Base-by-base conservation (phyloP, 2,888 invertebrate species). In the Baccha elongata region DNA sequence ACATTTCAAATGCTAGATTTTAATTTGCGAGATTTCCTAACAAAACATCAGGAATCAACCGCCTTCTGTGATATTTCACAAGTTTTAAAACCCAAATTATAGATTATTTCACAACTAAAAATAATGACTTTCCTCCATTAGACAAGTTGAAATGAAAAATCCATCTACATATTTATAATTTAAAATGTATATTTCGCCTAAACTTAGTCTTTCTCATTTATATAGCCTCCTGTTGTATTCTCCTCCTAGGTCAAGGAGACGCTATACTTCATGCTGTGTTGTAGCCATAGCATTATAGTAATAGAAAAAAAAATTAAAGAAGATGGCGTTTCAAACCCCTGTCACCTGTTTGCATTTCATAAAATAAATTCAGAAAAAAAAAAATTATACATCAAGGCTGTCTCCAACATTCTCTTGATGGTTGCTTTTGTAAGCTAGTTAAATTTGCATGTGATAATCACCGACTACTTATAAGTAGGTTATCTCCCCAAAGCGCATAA, bases 361-460 rank as follows among this genome's bases (percentile, higher is more conserved):
- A 65, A 80, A 80, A 48, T 53, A 53, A 42, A 11, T 65, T 19
- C 6, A 8, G 17, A 32, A 10, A 8, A 52, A 67, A 46, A 71
- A 48, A 37, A n/a, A 48, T 48, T 58, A 21, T 40, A 19, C 69
- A 55, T 46, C 75, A 81, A 75, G 81, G 81, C 58, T 81, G 81
- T 81, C 81, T 69, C 75, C 50, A 40, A 21, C 68, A 37, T 62
- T 46, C 50, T 17, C 60, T 60, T 40, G 52, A 32, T 52, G 52
- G 40, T 52, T 74, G 80, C 75, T 71, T 75, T 42, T 74, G 81
- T 81, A 71, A 76, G 81, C 76, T 81, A 81, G 81, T 81, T 81
- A 81, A 81, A 81, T 81, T 81, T 81, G 81, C 81, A 81, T 81
- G 76, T 67, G 81, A 71, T 81, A 81, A 81, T 81, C 81, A 81